Percentiles rank a stretch among this genome's conserved stretches.
Conservation (phyloP, 2,797 vertebrate species). For the Phoxinus dragarum region DNA sequence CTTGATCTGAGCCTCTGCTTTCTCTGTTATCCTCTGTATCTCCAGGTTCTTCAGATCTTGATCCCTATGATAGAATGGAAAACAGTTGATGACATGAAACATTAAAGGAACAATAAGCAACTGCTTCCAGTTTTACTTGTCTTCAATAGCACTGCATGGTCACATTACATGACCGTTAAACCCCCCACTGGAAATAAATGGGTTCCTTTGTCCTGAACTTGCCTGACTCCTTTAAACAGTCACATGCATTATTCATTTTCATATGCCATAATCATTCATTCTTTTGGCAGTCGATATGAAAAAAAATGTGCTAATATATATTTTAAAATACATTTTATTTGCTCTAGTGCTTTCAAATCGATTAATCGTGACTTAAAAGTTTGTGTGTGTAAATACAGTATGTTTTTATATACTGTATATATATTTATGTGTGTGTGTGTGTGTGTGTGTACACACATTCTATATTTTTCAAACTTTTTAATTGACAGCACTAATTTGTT, state of each 20-base stretch:
- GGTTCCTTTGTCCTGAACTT: neutral
- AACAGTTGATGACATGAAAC: neutral
- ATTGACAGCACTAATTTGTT: too few species aligned
- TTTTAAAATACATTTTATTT: neutral
- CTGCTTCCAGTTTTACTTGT: neutral
- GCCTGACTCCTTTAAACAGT: neutral
- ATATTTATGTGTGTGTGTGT: too few species aligned
- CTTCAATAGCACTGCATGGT: neutral
- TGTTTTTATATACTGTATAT: too few species aligned
- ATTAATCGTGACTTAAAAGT: too few species aligned
- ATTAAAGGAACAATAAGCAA: neutral
- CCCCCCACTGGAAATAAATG: neutral
- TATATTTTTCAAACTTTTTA: too few species aligned
- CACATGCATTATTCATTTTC: neutral
- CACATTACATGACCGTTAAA: neutral
- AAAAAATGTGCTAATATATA: neutral
- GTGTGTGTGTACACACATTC: too few species aligned
- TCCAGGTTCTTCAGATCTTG: constrained; percentile 64
- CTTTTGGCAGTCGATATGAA: neutral
- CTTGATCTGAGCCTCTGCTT: constrained; percentile 63
- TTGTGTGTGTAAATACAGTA: too few species aligned
- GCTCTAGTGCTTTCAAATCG: too few species aligned
- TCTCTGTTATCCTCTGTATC: constrained; percentile 64
- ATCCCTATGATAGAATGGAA: constrained; percentile 61
- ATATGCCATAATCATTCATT: neutral